A percentile compares a stretch with the other conserved stretches of the same genome.
Conservation (phyloP, 1,140 invertebrate species). For the Sycophila sp. region DNA sequence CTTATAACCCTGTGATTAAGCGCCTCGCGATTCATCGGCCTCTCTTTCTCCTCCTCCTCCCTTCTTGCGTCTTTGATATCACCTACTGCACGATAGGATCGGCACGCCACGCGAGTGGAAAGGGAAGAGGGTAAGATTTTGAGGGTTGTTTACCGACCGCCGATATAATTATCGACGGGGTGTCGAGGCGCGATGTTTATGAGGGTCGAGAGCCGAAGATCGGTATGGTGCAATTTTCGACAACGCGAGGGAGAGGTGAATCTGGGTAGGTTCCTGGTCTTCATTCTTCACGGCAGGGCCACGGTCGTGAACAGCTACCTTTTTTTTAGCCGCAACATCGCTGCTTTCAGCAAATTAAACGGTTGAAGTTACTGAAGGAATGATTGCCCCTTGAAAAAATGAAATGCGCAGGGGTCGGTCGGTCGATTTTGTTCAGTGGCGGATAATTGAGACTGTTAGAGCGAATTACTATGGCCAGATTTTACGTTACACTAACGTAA, state of each 20-base stretch:
- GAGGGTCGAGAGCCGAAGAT: background rate
- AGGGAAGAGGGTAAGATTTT: too few relatives aligned
- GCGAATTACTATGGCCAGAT: too few relatives aligned
- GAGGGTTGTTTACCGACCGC: constrained; percentile 36
- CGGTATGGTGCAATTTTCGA: background rate
- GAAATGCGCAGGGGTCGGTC: too few relatives aligned
- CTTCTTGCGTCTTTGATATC: background rate
- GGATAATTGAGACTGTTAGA: too few relatives aligned
- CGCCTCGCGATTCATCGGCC: background rate
- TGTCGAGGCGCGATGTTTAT: background rate
- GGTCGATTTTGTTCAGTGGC: too few relatives aligned
- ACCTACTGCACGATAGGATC: background rate
- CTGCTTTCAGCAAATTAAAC: too few relatives aligned
- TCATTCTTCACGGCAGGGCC: too few relatives aligned
- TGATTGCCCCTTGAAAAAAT: background rate
- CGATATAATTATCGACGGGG: constrained; percentile 41
- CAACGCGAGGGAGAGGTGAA: background rate
- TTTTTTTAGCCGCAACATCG: too few relatives aligned
- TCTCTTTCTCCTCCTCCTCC: background rate
- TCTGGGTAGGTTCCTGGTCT: too few relatives aligned
- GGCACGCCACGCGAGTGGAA: background rate
- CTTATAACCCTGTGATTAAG: constrained; percentile 27
- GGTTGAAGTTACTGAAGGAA: too few relatives aligned
- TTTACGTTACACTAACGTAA: too few relatives aligned
- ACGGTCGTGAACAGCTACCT: too few relatives aligned